Evolutionary conservation across 2,797 vertebrate genomes (phyloP).

Genomic region (Chanos chanos): DNA sequence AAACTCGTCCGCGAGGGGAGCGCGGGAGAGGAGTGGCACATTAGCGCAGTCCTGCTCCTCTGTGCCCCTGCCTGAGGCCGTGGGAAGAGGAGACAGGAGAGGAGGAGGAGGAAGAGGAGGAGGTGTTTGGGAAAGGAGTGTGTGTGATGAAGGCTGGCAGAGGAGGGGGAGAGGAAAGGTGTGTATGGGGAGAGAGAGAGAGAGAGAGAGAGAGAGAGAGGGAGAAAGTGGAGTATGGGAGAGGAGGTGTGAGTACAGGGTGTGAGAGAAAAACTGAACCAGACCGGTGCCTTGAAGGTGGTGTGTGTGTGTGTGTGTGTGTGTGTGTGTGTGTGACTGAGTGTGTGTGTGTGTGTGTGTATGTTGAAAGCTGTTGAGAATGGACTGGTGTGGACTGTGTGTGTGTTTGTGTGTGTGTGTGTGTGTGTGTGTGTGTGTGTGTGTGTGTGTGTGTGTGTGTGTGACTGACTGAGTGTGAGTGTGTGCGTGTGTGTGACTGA

Average conservation of each 20-base stretch:
- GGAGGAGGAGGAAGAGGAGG: constrained; percentile 35
- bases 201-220: constrained; percentile 5
- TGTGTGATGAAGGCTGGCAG: neutral
- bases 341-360: constrained; percentile 4
- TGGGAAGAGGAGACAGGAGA: constrained; percentile 17
- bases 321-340: constrained; percentile 24
- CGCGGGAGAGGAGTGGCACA: no score
- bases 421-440: neutral
- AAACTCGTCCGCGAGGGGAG: no score
- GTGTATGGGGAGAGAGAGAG: constrained; percentile 19
- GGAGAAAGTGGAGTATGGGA: neutral
- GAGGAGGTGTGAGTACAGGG: constrained; percentile 47
- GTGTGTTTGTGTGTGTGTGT: neutral
- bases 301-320: constrained; percentile 35
- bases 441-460: neutral
- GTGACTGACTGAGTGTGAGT: neutral
- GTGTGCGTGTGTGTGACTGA: neutral
- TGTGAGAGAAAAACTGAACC: constrained; percentile 21
- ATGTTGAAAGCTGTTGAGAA: no score
- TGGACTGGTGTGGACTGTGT: neutral
- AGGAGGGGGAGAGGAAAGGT: constrained; percentile 15
- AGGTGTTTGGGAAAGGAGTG: constrained; percentile 51
- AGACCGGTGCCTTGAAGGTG: constrained; percentile 3
- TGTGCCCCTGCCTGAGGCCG: constrained; percentile 45
- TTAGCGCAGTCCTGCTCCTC: constrained; percentile 64